Percentiles rank a stretch among this genome's conserved stretches.
Conservation (phyloP, 2,113 vertebrate species). For the Prietella phreatophila region DNA sequence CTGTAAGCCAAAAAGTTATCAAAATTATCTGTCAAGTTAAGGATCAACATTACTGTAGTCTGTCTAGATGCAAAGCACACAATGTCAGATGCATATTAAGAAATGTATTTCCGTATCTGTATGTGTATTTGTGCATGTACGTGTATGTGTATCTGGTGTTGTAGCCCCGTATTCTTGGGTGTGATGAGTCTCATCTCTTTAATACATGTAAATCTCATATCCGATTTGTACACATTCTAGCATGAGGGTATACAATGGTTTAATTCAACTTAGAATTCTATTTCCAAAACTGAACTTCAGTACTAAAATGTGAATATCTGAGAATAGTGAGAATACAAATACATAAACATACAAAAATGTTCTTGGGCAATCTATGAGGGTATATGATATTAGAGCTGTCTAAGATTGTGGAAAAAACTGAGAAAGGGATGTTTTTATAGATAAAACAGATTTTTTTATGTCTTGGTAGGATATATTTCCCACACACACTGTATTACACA, state of each 20-base stretch:
- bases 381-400: not conserved
- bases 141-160: no score
- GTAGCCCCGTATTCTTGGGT: not conserved
- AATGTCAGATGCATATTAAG: no score
- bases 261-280: not conserved
- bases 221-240: not conserved
- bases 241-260: not conserved
- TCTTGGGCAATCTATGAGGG: not conserved
- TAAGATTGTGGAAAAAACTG: not conserved
- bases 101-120: no score
- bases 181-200: not conserved
- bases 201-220: not conserved
- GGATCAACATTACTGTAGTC: not conserved
- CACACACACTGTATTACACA: not conserved
- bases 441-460: not conserved
- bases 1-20: no score
- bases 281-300: not conserved
- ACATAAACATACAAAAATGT: not conserved
- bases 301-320: not conserved
- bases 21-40: not conserved
- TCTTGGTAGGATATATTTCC: not conserved
- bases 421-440: not conserved
- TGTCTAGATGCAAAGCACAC: not conserved
- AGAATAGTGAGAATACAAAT: not conserved
- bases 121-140: no score